Evolutionary conservation across 1,140 invertebrate species (phyloP).

Genomic region (Panulirus ornatus): DNA sequence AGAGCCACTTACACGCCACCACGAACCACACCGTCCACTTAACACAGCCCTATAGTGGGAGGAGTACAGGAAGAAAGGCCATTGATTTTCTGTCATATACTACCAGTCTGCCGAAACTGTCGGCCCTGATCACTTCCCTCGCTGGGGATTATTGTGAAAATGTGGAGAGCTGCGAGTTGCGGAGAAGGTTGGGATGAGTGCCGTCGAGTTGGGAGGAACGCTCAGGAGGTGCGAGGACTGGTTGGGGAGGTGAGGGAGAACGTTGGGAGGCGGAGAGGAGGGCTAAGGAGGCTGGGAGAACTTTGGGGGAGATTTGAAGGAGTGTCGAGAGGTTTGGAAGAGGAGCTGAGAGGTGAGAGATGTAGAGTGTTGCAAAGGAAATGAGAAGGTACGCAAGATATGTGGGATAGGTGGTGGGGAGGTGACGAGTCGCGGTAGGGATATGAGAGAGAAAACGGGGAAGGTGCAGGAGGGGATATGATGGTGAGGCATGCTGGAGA

Average conservation of each 20-base stretch:
- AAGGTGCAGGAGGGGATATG: too few species aligned
- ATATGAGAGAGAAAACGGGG: too few species aligned
- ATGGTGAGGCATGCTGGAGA: too few species aligned
- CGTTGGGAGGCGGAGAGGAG: neutral
- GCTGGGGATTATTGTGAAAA: neutral
- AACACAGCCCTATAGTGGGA: neutral
- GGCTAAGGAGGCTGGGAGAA: neutral
- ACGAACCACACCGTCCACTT: neutral
- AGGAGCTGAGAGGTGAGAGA: too few species aligned
- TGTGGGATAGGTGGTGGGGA: too few species aligned
- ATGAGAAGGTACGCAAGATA: too few species aligned
- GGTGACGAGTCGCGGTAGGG: too few species aligned
- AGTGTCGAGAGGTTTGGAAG: too few species aligned
- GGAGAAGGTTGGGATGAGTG: neutral
- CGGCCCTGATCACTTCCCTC: neutral
- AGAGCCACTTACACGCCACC: too few species aligned
- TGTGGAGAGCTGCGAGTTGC: too few species aligned
- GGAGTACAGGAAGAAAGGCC: neutral
- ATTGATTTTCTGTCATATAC: conserved; percentile 35
- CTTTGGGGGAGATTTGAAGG: neutral
- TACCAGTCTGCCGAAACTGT: neutral
- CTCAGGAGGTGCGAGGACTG: neutral
- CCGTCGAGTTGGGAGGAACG: neutral
- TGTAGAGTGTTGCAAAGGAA: too few species aligned
- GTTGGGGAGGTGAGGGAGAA: neutral